Evolutionary conservation across 2,113 vertebrate genomes (phyloP).

Genomic region (Forbesichthys agassizii): DNA sequence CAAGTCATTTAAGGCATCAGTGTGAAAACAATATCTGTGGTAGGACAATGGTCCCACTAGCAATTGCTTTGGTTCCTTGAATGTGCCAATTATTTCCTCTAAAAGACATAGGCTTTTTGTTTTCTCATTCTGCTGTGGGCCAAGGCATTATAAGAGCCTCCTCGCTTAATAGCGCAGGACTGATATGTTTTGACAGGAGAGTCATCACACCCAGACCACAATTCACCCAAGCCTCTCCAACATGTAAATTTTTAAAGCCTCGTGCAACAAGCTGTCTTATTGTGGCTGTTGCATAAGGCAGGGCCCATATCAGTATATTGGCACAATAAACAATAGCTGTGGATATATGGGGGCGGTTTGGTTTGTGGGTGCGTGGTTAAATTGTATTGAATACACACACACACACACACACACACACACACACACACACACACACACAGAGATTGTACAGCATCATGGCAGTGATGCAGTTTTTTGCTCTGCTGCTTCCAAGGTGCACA

Average conservation of each 20-base stretch:
- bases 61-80: slow-evolving; percentile 37
- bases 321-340: slow-evolving; percentile 16
- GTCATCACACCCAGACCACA: slow-evolving; percentile 21
- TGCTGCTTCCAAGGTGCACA: slow-evolving; percentile 82
- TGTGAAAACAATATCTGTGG: background rate
- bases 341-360: background rate
- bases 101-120: slow-evolving; percentile 71
- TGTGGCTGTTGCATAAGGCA: slow-evolving; percentile 5
- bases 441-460: background rate
- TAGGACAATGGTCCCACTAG: slow-evolving; percentile 1
- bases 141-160: slow-evolving; percentile 49
- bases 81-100: slow-evolving; percentile 39
- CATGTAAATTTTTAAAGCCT: slow-evolving; percentile 30
- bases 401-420: background rate
- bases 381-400: background rate
- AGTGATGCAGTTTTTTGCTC: background rate
- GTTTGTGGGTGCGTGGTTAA: background rate
- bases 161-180: slow-evolving; percentile 49
- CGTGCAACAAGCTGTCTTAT: background rate
- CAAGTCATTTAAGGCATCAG: slow-evolving; percentile 3
- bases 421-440: background rate
- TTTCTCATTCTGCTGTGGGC: slow-evolving; percentile 37
- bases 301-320: slow-evolving; percentile 1
- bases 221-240: slow-evolving; percentile 28
- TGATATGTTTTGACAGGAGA: slow-evolving; percentile 49